A percentile compares a stretch with the other conserved stretches of the same genome.
Conservation (phyloP, 2,888 invertebrate genomes). For the Ophioninae sp. region DNA sequence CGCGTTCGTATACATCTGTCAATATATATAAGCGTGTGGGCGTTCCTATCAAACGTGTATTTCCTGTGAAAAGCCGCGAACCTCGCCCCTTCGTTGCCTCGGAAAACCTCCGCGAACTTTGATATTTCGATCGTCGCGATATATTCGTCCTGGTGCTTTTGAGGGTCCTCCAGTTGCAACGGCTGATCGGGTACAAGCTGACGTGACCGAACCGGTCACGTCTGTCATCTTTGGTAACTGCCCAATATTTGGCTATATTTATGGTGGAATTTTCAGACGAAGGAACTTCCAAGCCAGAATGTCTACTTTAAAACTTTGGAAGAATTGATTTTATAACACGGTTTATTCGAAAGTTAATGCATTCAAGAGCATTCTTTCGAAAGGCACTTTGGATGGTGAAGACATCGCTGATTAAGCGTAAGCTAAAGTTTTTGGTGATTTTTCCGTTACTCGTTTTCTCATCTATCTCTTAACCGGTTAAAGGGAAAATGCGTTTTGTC, state of each 20-base stretch:
- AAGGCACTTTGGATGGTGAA: too few relatives aligned
- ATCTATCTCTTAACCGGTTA: too few relatives aligned
- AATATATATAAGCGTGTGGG: slow-evolving; percentile 27
- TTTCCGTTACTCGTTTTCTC: too few relatives aligned
- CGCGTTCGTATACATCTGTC: slow-evolving; percentile 11
- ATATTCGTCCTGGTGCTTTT: slow-evolving; percentile 24
- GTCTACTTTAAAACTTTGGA: too few relatives aligned
- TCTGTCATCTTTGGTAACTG: not conserved
- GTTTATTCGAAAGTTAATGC: too few relatives aligned
- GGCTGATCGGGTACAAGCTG: slow-evolving; percentile 35
- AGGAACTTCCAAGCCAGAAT: not conserved
- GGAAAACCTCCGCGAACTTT: slow-evolving; percentile 55
- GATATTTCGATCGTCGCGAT: slow-evolving; percentile 54
- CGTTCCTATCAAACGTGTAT: slow-evolving; percentile 24
- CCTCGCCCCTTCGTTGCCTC: slow-evolving; percentile 12
- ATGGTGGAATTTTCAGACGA: not conserved
- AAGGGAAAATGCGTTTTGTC: too few relatives aligned
- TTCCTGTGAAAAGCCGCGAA: slow-evolving; percentile 35
- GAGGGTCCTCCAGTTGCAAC: slow-evolving; percentile 47
- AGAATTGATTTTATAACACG: too few relatives aligned
- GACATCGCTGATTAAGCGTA: too few relatives aligned
- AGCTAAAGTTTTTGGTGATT: too few relatives aligned
- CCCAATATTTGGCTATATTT: slow-evolving; percentile 2
- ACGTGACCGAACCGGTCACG: slow-evolving; percentile 33
- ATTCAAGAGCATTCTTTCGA: too few relatives aligned